Percentiles rank a stretch among this genome's conserved stretches.
These are phyloP conservation scores for Cyclopterus lumpus DNA, from an alignment of 2,797 vertebrate genomes.

Conservation along the genomic window DNA sequence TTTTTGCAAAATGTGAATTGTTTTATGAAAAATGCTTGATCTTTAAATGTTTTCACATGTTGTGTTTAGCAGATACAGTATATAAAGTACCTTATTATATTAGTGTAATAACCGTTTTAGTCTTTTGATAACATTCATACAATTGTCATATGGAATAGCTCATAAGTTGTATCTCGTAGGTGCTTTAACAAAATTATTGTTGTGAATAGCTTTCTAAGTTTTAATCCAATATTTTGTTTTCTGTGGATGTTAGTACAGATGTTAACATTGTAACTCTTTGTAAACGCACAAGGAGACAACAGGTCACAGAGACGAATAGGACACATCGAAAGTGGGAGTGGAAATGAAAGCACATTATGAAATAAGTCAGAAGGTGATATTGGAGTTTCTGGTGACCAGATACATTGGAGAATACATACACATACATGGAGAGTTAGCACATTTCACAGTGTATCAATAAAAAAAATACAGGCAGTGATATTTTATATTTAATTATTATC, in stretches of 20 bases:
- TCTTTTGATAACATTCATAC: slow-evolving; percentile 8
- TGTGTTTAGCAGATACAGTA: slow-evolving; percentile 20
- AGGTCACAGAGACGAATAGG: background rate
- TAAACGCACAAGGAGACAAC: slow-evolving; percentile 23
- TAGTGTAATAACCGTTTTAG: slow-evolving; percentile 30
- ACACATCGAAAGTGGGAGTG: slow-evolving; percentile 1
- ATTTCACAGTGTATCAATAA: background rate
- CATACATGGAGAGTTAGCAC: background rate
- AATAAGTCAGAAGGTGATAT: slow-evolving; percentile 4
- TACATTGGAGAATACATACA: background rate
- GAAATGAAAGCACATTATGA: slow-evolving; percentile 25
- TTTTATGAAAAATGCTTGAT: slow-evolving; percentile 36
- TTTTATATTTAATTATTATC: background rate
- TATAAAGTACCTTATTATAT: slow-evolving; percentile 28
- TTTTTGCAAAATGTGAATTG: slow-evolving; percentile 26
- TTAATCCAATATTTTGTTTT: slow-evolving; percentile 15
- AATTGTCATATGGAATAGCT: slow-evolving; percentile 4
- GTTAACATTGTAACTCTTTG: slow-evolving; percentile 6
- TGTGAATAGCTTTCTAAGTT: slow-evolving; percentile 16
- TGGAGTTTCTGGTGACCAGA: background rate
- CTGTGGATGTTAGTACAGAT: slow-evolving; percentile 10
- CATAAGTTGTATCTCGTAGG: slow-evolving; percentile 4
- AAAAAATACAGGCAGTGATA: background rate
- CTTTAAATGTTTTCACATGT: slow-evolving; percentile 23
- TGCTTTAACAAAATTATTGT: slow-evolving; percentile 21